Evolutionary conservation across 92 coral and sea anemone species (phyloP).

Genomic region (Paramuricea clavata): DNA sequence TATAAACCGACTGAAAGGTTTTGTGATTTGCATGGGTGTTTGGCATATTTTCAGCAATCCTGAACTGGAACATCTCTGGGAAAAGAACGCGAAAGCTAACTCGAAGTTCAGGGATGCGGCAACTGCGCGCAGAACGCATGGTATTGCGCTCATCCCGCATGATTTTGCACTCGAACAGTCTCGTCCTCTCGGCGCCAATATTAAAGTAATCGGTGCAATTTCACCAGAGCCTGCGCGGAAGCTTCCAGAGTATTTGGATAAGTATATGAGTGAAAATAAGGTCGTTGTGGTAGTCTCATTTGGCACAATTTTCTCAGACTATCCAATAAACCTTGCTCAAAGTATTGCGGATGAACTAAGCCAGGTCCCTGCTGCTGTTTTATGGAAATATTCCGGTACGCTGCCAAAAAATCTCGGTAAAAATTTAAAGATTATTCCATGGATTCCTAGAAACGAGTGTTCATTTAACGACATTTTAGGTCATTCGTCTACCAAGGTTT

Average conservation of each 20-base stretch:
- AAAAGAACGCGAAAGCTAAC: conserved; percentile 57
- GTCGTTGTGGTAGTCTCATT: conserved; percentile 57
- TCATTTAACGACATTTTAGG: conserved; percentile 74
- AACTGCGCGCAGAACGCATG: conserved; percentile 71
- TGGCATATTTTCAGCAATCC: conserved; percentile 3
- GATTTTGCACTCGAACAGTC: conserved; percentile 84
- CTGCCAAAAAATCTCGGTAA: conserved; percentile 54
- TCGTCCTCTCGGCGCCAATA: conserved; percentile 78
- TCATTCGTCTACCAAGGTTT: conserved; percentile 73
- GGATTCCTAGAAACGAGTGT: conserved; percentile 63
- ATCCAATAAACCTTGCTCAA: conserved; percentile 53
- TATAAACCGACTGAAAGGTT: conserved; percentile 61
- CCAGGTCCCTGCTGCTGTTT: conserved; percentile 67
- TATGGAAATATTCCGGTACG: conserved; percentile 78
- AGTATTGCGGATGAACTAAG: conserved; percentile 68
- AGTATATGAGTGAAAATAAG: conserved; percentile 57
- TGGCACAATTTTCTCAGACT: conserved; percentile 56
- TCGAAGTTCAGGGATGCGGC: conserved; percentile 65
- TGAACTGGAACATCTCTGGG: conserved; percentile 76
- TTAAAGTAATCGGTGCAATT: conserved; percentile 84
- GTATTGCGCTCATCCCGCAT: conserved; percentile 72
- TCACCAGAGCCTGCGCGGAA: conserved; percentile 78
- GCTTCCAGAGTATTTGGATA: conserved; percentile 57
- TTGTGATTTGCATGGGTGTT: conserved; percentile 60
- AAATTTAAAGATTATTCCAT: conserved; percentile 63